Conservation (phyloP, 1,140 invertebrate genomes). For the Drosophila tristis region DNA sequence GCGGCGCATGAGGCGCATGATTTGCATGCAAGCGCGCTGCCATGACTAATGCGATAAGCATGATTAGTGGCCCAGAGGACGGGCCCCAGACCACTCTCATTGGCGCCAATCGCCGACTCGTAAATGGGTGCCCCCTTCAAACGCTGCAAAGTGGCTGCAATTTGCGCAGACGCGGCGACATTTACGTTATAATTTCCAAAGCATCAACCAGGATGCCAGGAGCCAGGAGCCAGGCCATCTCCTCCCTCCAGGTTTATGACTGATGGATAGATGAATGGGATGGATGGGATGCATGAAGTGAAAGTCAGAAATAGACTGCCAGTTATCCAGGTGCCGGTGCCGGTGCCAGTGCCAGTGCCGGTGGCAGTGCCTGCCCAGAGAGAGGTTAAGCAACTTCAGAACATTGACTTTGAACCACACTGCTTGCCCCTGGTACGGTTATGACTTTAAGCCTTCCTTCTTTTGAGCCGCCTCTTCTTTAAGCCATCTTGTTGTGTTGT, state of each 20-base stretch:
- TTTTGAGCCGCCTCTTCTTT: constrained; percentile 40
- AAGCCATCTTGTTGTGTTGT: constrained; percentile 4
- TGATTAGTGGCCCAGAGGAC: constrained; percentile 69
- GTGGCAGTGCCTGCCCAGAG: background rate
- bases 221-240: constrained; percentile 17
- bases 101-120: constrained; percentile 57
- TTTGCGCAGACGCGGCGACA: constrained; percentile 69
- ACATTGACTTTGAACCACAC: constrained; percentile 56
- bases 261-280: constrained; percentile 14
- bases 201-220: background rate
- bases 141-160: constrained; percentile 58
- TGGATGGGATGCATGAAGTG: constrained; percentile 36
- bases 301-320: constrained; percentile 65
- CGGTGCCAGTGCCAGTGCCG: background rate
- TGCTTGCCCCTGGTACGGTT: constrained; percentile 33
- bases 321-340: background rate
- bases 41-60: constrained; percentile 83
- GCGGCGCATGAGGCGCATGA: constrained; percentile 72
- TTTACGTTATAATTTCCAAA: constrained; percentile 70
- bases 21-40: constrained; percentile 74
- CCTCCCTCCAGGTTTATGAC: constrained; percentile 28
- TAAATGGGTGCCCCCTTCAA: constrained; percentile 38
- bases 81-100: constrained; percentile 23
- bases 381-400: constrained; percentile 34
- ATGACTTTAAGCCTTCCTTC: constrained; percentile 33